Evolutionary conservation across 2,888 invertebrate species (phyloP).

Genomic region (Eristalis arbustorum): DNA sequence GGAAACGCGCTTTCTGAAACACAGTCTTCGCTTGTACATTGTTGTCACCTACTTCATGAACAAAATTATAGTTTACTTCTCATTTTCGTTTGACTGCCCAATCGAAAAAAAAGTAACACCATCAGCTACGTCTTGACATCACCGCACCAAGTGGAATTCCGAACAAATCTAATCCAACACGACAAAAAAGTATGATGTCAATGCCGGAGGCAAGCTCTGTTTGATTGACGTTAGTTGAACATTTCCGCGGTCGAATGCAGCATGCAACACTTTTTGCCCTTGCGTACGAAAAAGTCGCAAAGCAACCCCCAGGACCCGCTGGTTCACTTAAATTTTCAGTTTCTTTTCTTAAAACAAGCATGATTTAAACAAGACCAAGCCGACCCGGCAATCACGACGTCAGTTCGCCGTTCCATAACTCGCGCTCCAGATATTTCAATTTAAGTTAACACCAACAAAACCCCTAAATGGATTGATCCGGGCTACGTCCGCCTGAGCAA

Average conservation of each 20-base stretch:
- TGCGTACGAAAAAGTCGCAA: too few relatives aligned
- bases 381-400: not conserved
- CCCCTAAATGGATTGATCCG: constrained; percentile 70
- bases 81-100: not conserved
- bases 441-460: constrained; percentile 70
- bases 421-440: constrained; percentile 70
- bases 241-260: not conserved
- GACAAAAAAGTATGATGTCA: not conserved
- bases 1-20: too few relatives aligned
- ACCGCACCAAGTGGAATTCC: not conserved
- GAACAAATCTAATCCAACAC: not conserved
- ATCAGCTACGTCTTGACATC: not conserved
- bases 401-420: not conserved
- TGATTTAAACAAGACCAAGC: not conserved
- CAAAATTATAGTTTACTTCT: too few relatives aligned
- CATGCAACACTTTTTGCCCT: not conserved
- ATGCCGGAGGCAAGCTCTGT: not conserved
- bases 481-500: constrained; percentile 70
- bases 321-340: too few relatives aligned
- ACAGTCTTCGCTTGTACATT: too few relatives aligned
- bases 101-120: not conserved
- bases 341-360: not conserved
- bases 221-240: not conserved
- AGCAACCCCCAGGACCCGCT: too few relatives aligned
- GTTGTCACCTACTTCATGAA: too few relatives aligned